Base-by-base conservation (phyloP, 2,113 vertebrate species). In the Heteronetta atricapilla region DNA sequence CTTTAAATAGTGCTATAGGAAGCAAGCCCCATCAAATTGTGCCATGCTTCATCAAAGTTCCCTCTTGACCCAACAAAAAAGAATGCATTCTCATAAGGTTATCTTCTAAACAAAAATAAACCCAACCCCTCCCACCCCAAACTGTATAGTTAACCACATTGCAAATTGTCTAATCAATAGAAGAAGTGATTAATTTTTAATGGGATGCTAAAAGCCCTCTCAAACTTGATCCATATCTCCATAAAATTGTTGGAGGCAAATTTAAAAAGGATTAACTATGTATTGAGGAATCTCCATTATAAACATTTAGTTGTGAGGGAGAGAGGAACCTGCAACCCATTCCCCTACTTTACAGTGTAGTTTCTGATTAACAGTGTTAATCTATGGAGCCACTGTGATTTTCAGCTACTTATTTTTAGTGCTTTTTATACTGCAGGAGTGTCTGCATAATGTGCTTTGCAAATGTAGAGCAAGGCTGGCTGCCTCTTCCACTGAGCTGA, bases 171-270 rank as follows among this genome's bases (percentile, higher is more conserved):
- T 63, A 90, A 96, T 97, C 95, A 90, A 96, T 97, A 96, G 87
- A 92, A 90, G 50, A 96, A 90, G 67, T 4, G 25, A 52, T 96
- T 96, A 97, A 94, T 96, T 97, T 97, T 97, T 97, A 97, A 97
- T 97, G 94, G 31, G 70, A 40, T 95, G 75, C 91, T 97, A 96
- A 97, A 97, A 97, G 89, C 95, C 58, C 72, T 96, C 94, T 95
- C 89, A 97, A 95, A 90, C 69, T 91, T 96, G 83, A 96, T 96
- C 93, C 85, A 91, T 96, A 95, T 92, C 94, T 94, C 88, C 76
- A 92, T 97, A 96, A 95, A 95, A 73, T 78, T 82, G 85, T 78
- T 93, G 36, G 52, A 96, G 58, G 92, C 77, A 92, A 86, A 86
- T 86, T 74, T 90, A 73, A 94, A 95, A 62, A 79, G 33, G 89